Conservation (phyloP, 1,140 invertebrate genomes). For the Drosophila pachea region DNA sequence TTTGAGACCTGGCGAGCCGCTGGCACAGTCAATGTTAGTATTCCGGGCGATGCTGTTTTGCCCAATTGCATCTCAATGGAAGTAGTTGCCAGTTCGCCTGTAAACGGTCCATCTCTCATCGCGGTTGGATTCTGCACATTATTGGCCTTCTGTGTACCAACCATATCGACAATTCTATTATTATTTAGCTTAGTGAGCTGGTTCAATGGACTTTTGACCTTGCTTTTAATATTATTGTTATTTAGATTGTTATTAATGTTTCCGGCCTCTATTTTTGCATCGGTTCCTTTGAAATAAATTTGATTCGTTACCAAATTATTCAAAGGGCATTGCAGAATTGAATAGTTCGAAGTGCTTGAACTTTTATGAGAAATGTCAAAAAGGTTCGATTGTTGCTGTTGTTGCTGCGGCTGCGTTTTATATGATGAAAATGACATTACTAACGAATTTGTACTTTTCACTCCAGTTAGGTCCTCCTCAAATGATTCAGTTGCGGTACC, state of each 20-base stretch:
- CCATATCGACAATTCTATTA: conserved; percentile 42
- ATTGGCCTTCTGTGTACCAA: conserved; percentile 46
- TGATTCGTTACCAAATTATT: too few species aligned
- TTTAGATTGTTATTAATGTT: conserved; percentile 3
- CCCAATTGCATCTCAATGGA: conserved; percentile 10
- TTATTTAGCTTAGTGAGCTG: conserved; percentile 11
- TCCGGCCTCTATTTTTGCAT: background rate
- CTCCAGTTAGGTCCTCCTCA: background rate
- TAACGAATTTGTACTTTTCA: background rate
- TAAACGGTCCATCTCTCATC: conserved; percentile 20
- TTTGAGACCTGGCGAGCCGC: conserved; percentile 10
- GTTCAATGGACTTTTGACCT: background rate
- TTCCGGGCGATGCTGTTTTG: conserved; percentile 29
- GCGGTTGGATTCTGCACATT: conserved; percentile 21
- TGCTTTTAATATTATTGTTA: conserved; percentile 7
- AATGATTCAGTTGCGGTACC: background rate
- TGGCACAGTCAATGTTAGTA: conserved; percentile 8
- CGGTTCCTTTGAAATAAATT: too few species aligned
- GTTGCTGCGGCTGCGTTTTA: conserved; percentile 8
- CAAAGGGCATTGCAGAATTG: too few species aligned
- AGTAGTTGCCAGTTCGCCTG: conserved; percentile 5
- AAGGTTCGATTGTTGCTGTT: conserved; percentile 3
- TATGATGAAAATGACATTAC: conserved; percentile 30
- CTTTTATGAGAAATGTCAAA: background rate
- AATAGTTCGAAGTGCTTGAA: too few species aligned